Conservation (phyloP, 1,140 invertebrate genomes). For the Drosophila melanogaster region Release_6_plus_ISO1_MT NT_037436.4:16735501-16736000, state of each 20-base stretch:
- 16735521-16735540: constrained; percentile 17
- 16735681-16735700: constrained; percentile 1
- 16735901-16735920: no score
- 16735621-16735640: background rate
- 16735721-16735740: background rate
- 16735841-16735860: background rate
- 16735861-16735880: no score
- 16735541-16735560: background rate
- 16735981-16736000: no score
- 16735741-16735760: background rate
- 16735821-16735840: background rate
- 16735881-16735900: no score
- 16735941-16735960: no score
- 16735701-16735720: background rate
- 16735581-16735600: constrained; percentile 17
- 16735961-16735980: no score
- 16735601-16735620: constrained; percentile 21
- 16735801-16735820: background rate
- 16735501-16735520: constrained; percentile 22
- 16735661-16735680: background rate
- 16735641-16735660: background rate
- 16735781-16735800: background rate
- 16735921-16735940: no score
- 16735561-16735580: constrained; percentile 23
- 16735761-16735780: background rate